Conservation (phyloP, 2,888 invertebrate species). For the Smittia sp. region DNA sequence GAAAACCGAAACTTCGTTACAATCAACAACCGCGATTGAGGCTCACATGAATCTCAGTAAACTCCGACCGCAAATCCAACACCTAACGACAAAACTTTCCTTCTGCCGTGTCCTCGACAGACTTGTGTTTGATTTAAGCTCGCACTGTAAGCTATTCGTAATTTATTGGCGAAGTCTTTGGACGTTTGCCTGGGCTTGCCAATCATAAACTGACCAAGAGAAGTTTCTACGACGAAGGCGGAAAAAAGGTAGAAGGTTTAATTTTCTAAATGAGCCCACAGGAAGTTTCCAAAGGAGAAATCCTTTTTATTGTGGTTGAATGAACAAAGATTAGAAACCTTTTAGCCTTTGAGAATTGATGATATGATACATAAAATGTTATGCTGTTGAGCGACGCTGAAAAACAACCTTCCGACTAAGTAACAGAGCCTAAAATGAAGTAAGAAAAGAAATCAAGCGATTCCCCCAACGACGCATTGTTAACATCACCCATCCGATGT, state of each 20-base stretch:
- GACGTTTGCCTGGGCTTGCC: neutral
- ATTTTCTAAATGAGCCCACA: slow-evolving; percentile 34
- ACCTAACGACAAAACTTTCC: neutral
- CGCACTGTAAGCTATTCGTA: neutral
- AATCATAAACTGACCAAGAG: slow-evolving; percentile 7
- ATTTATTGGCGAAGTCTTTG: slow-evolving; percentile 8
- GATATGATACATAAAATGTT: slow-evolving; percentile 38
- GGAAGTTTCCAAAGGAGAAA: slow-evolving; percentile 27
- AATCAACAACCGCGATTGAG: neutral
- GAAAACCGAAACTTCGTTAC: neutral
- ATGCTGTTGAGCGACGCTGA: slow-evolving; percentile 15
- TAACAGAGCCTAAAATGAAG: neutral
- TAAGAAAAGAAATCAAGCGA: neutral
- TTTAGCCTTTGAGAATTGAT: slow-evolving; percentile 38
- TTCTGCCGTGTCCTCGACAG: neutral
- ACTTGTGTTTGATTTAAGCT: slow-evolving; percentile 13
- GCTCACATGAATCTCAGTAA: neutral
- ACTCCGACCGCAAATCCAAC: neutral
- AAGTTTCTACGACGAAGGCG: neutral
- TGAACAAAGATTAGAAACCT: slow-evolving; percentile 37
- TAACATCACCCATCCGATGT: neutral
- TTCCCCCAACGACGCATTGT: slow-evolving; percentile 22
- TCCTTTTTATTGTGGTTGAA: slow-evolving; percentile 34
- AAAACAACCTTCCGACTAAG: slow-evolving; percentile 4
- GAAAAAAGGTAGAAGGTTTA: slow-evolving; percentile 6